Base-by-base conservation (phyloP, 1,140 invertebrate species). In the Drosophila miranda region DNA sequence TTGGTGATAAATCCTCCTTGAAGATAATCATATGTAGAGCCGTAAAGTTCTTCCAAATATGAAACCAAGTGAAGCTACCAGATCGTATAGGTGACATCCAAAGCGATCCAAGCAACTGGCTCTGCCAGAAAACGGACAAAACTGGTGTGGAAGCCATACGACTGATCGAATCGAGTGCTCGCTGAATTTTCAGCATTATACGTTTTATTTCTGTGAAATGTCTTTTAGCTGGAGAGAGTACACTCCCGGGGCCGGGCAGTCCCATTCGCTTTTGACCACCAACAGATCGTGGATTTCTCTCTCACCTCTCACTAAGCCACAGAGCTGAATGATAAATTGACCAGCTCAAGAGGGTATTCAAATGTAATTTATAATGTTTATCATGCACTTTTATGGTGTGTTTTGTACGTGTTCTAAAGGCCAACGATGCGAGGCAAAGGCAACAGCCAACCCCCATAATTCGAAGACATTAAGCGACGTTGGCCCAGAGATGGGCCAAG, bases 381-480 rank as follows among this genome's bases (percentile, higher is more conserved):
- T 75, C 52, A 75, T 58, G 71, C 61, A 73, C 69, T 74, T 74
- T 64, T 64, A 74, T 68, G 46, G 54, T 19, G 52, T 63, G 55
- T 60, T 60, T 49, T 55, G 72, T 66, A 80, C 51, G 73, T 61
- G 59, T 84, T 84, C 63, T 86, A 70, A 68, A 81, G 73, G 78
- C 68, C 70, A 76, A 59, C 74, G 48, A 55, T 63, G 71, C 46
- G 28, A 50, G 59, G 30, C 44, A 52, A 52, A 14, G 43, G 11
- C 38, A 23, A 23, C 21, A 5, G 48, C 16, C 45, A 80, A 74
- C 78, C 78, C 75, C 79, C 72, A 81, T 86, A 70, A 54, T 84
- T 84, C 77, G 19, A 63, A 72, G 76, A 60, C 72, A 67, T 75
- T 49, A 67, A 60, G 23, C 34, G 19, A 46, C 45, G 59, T 51